phyloP scores from a whole-genome alignment of 2,797 vertebrate species.

The Oryzias dopingdopingensis region DNA sequence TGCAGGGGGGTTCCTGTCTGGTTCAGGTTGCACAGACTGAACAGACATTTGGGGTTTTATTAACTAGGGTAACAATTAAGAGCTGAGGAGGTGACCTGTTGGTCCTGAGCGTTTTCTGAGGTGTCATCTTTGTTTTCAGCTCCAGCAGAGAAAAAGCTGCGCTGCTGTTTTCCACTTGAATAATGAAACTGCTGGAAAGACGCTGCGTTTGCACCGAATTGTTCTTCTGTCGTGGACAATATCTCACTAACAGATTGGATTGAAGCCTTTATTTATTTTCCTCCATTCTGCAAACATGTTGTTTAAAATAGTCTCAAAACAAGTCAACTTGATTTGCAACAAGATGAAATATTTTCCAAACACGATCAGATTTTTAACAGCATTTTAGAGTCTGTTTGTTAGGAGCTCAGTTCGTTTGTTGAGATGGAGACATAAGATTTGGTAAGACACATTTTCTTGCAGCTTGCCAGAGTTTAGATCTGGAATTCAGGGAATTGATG shows the following conservation, averaged over 20 bases:
- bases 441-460: slow-evolving; percentile 5
- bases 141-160: slow-evolving; percentile 8
- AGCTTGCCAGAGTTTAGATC: slow-evolving; percentile 10
- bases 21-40: too few species aligned
- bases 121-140: slow-evolving; percentile 5
- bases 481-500: slow-evolving; percentile 20
- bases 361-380: neutral
- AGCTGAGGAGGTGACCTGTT: too few species aligned
- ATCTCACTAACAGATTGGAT: slow-evolving; percentile 43
- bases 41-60: too few species aligned
- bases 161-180: slow-evolving; percentile 29
- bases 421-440: slow-evolving; percentile 21
- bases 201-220: slow-evolving; percentile 47
- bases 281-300: slow-evolving; percentile 1
- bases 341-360: slow-evolving; percentile 25
- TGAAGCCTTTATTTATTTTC: slow-evolving; percentile 37
- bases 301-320: slow-evolving; percentile 14
- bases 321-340: slow-evolving; percentile 22
- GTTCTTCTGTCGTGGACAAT: slow-evolving; percentile 47
- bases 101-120: too few species aligned
- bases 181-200: slow-evolving; percentile 65
- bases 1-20: too few species aligned
- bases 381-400: slow-evolving; percentile 1
- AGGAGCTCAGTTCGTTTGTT: neutral
- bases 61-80: too few species aligned